A percentile compares a stretch with the other conserved stretches of the same genome.
phyloP scores from a whole-genome alignment of 2,888 invertebrate species.

The Elegia similella region DNA sequence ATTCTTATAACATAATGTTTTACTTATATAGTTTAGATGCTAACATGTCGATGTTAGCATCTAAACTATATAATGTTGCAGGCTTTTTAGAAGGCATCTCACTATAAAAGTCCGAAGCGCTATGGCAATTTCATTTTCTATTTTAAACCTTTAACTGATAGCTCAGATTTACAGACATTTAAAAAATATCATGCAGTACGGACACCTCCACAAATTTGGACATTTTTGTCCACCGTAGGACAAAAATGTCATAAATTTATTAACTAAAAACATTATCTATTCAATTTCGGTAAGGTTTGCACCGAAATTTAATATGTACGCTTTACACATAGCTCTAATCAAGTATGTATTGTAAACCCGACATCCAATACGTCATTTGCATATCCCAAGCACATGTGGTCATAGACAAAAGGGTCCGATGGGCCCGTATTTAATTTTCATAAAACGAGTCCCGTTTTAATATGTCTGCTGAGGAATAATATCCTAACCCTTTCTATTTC shows the following conservation, averaged over 20 bases:
- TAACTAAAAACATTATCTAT: too few species aligned
- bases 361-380: slow-evolving; percentile 76
- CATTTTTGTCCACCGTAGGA: neutral
- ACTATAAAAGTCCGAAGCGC: too few species aligned
- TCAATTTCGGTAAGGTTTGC: neutral
- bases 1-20: too few species aligned
- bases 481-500: slow-evolving; percentile 69
- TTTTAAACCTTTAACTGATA: too few species aligned
- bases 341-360: slow-evolving; percentile 53
- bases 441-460: slow-evolving; percentile 75
- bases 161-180: too few species aligned
- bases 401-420: slow-evolving; percentile 71
- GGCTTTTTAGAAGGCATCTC: too few species aligned
- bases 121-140: too few species aligned
- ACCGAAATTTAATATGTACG: neutral
- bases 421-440: slow-evolving; percentile 78
- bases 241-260: neutral
- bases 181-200: too few species aligned
- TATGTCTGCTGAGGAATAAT: slow-evolving; percentile 71
- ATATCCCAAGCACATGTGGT: slow-evolving; percentile 77
- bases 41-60: too few species aligned
- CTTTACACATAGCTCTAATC: slow-evolving; percentile 39
- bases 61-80: too few species aligned
- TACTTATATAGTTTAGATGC: too few species aligned
- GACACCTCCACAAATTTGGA: too few species aligned